phyloP scores from a whole-genome alignment of 1,140 invertebrate genomes.

The Ostrea denselamellosa region DNA sequence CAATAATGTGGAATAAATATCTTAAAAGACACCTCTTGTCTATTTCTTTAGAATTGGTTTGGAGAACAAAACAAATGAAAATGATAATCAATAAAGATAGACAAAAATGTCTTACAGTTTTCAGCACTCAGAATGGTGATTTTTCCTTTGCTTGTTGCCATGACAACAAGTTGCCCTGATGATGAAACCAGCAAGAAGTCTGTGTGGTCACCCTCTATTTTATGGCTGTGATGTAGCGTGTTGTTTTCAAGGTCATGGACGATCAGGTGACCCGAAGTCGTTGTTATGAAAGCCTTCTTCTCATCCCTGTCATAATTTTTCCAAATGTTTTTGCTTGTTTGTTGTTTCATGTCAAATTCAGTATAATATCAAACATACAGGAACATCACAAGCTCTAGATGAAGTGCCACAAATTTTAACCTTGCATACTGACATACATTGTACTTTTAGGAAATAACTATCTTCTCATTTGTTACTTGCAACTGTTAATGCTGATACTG shows the following conservation, averaged over 20 bases:
- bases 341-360: not conserved
- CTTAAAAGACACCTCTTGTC: too few relatives aligned
- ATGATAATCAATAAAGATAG: not conserved
- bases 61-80: too few relatives aligned
- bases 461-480: too few relatives aligned
- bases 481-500: too few relatives aligned
- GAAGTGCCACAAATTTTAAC: too few relatives aligned
- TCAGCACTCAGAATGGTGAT: constrained; percentile 45
- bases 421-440: too few relatives aligned
- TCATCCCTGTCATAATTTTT: not conserved
- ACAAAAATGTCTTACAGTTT: constrained; percentile 43
- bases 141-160: constrained; percentile 50
- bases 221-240: not conserved
- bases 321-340: not conserved
- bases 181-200: constrained; percentile 1
- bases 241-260: constrained; percentile 42
- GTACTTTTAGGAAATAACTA: too few relatives aligned
- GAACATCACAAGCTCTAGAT: not conserved
- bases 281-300: constrained; percentile 47
- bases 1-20: too few relatives aligned
- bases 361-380: not conserved
- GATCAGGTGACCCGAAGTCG: constrained; percentile 46
- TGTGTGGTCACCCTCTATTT: not conserved
- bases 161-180: constrained; percentile 42
- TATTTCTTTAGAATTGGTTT: too few relatives aligned